Percentiles rank a stretch among this genome's conserved stretches.
These are phyloP conservation scores for Salpingus planirostris DNA, from an alignment of 2,888 invertebrate species.

Conservation along the genomic window DNA sequence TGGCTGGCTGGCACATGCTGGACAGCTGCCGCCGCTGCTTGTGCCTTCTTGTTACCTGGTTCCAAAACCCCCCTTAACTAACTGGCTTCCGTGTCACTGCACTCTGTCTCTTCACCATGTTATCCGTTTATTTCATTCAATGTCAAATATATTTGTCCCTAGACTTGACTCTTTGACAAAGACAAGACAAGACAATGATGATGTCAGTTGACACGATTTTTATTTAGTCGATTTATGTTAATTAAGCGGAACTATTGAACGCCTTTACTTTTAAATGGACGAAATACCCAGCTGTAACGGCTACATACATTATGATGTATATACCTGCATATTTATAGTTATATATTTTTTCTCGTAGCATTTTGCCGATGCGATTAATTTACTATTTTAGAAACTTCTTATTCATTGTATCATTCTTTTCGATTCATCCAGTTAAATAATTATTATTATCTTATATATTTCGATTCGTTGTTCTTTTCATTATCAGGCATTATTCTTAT, in stretches of 20 bases:
- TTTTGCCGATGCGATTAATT: constrained; percentile 31
- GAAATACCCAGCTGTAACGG: constrained; percentile 39
- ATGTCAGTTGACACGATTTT: constrained; percentile 30
- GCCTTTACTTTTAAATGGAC: constrained; percentile 38
- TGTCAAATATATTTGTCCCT: too few species aligned
- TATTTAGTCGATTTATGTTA: constrained; percentile 35
- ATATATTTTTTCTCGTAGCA: constrained; percentile 36
- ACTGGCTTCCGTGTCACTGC: constrained; percentile 39
- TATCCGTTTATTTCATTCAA: constrained; percentile 19
- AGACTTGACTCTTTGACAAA: too few species aligned
- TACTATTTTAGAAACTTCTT: constrained; percentile 12
- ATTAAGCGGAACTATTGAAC: constrained; percentile 23
- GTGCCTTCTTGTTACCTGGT: constrained; percentile 39
- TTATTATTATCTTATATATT: constrained; percentile 18
- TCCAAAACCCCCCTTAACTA: constrained; percentile 27
- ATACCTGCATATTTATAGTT: constrained; percentile 38
- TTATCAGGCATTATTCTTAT: constrained; percentile 12
- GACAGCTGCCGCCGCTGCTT: constrained; percentile 38
- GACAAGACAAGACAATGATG: too few species aligned
- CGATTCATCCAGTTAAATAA: too few species aligned
- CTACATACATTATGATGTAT: constrained; percentile 35
- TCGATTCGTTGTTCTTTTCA: constrained; percentile 9
- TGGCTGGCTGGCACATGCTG: constrained; percentile 25
- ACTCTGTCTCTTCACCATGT: constrained; percentile 33
- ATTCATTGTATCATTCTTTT: too few species aligned